Conservation (phyloP, 1,140 invertebrate species). For the Macrobrachium rosenbergii region DNA sequence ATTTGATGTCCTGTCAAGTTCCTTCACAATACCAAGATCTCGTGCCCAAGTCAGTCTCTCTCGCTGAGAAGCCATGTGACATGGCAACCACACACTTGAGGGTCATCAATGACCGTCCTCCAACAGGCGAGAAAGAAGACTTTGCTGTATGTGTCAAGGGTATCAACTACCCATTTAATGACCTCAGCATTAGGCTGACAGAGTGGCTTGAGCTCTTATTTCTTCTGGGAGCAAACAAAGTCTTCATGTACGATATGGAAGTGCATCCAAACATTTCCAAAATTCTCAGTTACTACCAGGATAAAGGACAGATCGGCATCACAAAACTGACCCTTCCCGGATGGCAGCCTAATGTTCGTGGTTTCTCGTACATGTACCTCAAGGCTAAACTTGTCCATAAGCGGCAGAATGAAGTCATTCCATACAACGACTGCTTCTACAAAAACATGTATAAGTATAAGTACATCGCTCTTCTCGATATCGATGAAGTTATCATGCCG, state of each 20-base stretch:
- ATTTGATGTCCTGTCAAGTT: constrained; percentile 89
- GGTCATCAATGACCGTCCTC: constrained; percentile 82
- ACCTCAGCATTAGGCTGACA: constrained; percentile 88
- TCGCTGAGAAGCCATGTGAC: constrained; percentile 88
- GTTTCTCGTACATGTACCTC: constrained; percentile 86
- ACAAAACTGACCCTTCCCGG: constrained; percentile 91
- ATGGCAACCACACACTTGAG: constrained; percentile 88
- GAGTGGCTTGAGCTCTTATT: constrained; percentile 94
- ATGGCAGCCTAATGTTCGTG: constrained; percentile 89
- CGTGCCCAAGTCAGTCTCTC: constrained; percentile 86
- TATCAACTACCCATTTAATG: constrained; percentile 89
- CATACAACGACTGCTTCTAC: constrained; percentile 97
- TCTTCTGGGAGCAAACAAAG: constrained; percentile 90
- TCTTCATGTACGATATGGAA: constrained; percentile 92
- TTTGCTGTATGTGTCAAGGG: constrained; percentile 96
- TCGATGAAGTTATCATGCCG: constrained; percentile 85
- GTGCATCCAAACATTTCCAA: constrained; percentile 93
- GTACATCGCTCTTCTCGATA: constrained; percentile 44
- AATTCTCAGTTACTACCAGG: constrained; percentile 85
- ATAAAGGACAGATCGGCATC: constrained; percentile 82
- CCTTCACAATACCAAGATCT: constrained; percentile 71
- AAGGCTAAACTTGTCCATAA: constrained; percentile 81
- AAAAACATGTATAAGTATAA: constrained; percentile 83
- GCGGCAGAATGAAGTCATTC: constrained; percentile 93
- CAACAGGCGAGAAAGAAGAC: constrained; percentile 76